Base-by-base conservation (phyloP, 64 coral and sea anemone genomes). In the Stylophora pistillata region DNA sequence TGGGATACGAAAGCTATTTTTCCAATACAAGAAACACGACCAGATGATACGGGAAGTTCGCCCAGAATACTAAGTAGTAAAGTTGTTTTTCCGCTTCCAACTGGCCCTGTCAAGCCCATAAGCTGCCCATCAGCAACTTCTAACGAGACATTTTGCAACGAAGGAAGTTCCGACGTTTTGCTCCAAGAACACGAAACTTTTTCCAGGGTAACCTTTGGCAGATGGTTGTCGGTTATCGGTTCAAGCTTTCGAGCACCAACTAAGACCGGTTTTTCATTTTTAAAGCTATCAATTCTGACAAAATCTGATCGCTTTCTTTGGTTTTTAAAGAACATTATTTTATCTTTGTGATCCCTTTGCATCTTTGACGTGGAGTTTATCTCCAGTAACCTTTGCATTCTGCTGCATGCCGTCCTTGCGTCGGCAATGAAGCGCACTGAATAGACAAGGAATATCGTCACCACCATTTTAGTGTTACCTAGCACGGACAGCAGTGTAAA, bases 31-130 rank as follows among this genome's bases (percentile, higher is more conserved):
- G n/a, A 65, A 0, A 76, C 47, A n/a, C 21, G 37, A 12, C 91
- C 91, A 2, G 65, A 73, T 0, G 27, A 82, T 13, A 88, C 27
- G 28, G 91, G 86, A 16, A 94, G 17, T 77, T 94, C 92, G 15
- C 87, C 87, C 13, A 94, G 58, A 14, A 94, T 65, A 28, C 71
- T 25, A 79, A 89, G 85, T 32, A 94, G 69, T 28, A 94, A 77
- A 31, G 92, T 85, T 1, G 92, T 83, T 58, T 94, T 94, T 0
- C 92, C 92, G 18, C 87, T 86, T 71, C 92, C 92, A 30, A 94
- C 92, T 27, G 87, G 92, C 0, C 92, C 92, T 57, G 92, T 94
- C 31, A 94, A 41, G 23, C 88, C 65, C 0, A 89, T 30, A 33
- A 94, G 92, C 10, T 91, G 55, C 16, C 81, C 89, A 68, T 18